Percentiles rank a stretch among this genome's conserved stretches.
Evolutionary conservation across 2,888 invertebrate species (phyloP).

Genomic region (Caenorhabditis uteleia): DNA sequence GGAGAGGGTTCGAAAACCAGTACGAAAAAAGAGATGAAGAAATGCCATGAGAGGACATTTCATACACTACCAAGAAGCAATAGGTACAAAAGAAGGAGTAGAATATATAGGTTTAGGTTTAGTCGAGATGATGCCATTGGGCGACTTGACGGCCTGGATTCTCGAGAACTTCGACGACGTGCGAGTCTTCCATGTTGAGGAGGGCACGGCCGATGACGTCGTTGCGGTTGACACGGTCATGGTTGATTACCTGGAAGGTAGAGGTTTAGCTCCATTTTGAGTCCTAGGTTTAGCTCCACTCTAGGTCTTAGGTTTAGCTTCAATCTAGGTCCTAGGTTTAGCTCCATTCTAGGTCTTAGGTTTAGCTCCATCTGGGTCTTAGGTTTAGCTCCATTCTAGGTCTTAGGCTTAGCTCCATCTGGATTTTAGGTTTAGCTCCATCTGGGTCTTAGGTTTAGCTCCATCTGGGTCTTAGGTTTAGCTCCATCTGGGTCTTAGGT

Average conservation of each 20-base stretch:
- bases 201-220: slow-evolving; percentile 55
- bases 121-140: slow-evolving; percentile 92
- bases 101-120: neutral
- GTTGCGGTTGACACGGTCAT: slow-evolving; percentile 47
- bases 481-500: no score
- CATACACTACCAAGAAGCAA: neutral
- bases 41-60: neutral
- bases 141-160: slow-evolving; percentile 97
- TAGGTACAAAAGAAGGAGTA: neutral
- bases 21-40: slow-evolving; percentile 6
- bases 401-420: no score
- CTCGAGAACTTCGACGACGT: slow-evolving; percentile 76
- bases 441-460: no score
- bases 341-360: no score
- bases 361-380: no score
- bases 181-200: slow-evolving; percentile 50
- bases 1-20: slow-evolving; percentile 26
- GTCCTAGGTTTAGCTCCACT: no score
- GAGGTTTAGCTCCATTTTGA: no score
- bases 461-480: no score
- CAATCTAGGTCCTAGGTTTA: no score
- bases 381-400: no score
- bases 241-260: slow-evolving; percentile 49
- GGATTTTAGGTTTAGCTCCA: no score
- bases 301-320: no score